phyloP scores from a whole-genome alignment of 2,888 invertebrate species.

The Parnassius glacialis region DNA sequence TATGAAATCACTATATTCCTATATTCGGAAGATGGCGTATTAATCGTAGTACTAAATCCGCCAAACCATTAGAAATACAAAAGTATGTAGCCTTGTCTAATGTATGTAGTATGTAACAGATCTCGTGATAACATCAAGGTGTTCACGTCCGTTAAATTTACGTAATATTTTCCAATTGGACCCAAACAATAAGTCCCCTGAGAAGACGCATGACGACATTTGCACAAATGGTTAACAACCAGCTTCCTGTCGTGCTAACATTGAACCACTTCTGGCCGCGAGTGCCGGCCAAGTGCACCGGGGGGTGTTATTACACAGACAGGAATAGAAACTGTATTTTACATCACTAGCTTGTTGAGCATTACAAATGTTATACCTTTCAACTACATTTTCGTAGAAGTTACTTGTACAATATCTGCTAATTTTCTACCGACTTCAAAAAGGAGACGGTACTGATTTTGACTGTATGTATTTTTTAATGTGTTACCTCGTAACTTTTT shows the following conservation, averaged over 20 bases:
- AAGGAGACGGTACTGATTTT: no score
- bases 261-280: conserved; percentile 70
- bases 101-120: neutral
- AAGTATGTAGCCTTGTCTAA: no score
- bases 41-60: no score
- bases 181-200: conserved; percentile 36
- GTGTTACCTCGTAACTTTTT: no score
- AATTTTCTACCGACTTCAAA: no score
- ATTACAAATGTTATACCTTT: no score
- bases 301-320: conserved; percentile 59
- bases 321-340: conserved; percentile 61
- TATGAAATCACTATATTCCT: no score
- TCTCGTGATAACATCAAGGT: conserved; percentile 18
- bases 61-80: no score
- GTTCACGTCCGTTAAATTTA: conserved; percentile 26
- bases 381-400: no score
- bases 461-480: no score
- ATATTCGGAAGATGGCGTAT: no score
- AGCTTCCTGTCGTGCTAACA: conserved; percentile 70
- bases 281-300: conserved; percentile 73
- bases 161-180: conserved; percentile 33
- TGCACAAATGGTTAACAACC: conserved; percentile 70
- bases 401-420: no score
- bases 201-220: conserved; percentile 50
- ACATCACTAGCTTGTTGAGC: conserved; percentile 26